Percentiles rank a stretch among this genome's conserved stretches.
Conservation (phyloP, 2,888 invertebrate species). For the Holacanthella duospinosa region DNA sequence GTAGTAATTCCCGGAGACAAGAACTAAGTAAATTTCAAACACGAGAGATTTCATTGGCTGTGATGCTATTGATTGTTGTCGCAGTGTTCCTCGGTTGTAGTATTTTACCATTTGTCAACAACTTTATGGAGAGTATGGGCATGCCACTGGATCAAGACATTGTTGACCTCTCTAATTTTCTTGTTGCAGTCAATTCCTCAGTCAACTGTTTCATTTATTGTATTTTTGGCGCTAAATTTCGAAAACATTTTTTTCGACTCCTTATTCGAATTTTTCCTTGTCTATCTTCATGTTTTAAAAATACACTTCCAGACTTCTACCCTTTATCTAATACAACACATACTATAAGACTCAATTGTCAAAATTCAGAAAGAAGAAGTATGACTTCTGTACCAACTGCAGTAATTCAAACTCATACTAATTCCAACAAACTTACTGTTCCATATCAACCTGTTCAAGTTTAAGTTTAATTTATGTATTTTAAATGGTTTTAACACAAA, state of each 20-base stretch:
- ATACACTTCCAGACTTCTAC: background rate
- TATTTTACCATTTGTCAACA: slow-evolving; percentile 9
- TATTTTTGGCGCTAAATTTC: slow-evolving; percentile 1
- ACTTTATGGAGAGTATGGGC: slow-evolving; percentile 9
- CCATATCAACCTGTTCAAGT: too few relatives aligned
- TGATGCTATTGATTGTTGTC: slow-evolving; percentile 8
- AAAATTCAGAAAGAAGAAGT: background rate
- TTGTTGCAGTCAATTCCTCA: background rate
- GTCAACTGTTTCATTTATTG: slow-evolving; percentile 9
- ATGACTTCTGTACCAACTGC: too few relatives aligned
- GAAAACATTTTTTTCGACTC: slow-evolving; percentile 7
- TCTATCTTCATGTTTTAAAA: background rate
- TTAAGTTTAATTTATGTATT: too few relatives aligned
- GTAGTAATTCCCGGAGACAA: slow-evolving; percentile 22
- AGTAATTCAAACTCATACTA: too few relatives aligned
- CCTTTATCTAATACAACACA: background rate
- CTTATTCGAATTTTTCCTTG: background rate
- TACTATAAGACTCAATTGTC: background rate
- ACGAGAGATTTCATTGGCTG: slow-evolving; percentile 15
- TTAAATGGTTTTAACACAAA: too few relatives aligned
- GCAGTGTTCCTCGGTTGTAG: slow-evolving; percentile 6
- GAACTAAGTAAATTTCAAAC: slow-evolving; percentile 21
- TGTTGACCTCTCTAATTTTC: slow-evolving; percentile 1
- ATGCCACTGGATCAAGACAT: background rate
- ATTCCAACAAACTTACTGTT: too few relatives aligned